These are phyloP conservation scores for Gryon sp. DNA, from an alignment of 1,140 invertebrate genomes.

Conservation along the genomic window DNA sequence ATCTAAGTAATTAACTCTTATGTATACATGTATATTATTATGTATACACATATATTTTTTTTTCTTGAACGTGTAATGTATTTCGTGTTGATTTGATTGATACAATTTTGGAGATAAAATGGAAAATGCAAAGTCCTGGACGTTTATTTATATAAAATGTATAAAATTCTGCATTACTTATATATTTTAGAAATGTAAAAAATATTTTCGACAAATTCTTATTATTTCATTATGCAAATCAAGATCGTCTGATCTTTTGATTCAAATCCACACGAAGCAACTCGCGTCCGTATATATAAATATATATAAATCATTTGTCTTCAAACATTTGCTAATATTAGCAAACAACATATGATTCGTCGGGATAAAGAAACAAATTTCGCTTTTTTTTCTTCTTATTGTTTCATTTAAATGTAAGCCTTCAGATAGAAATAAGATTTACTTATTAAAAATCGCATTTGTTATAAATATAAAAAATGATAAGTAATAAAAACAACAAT, in stretches of 20 bases:
- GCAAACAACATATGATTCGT: slow-evolving; percentile 35
- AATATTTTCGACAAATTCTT: neutral
- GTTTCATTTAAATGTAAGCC: slow-evolving; percentile 29
- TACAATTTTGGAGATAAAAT: neutral
- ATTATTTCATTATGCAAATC: neutral
- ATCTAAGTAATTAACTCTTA: slow-evolving; percentile 64
- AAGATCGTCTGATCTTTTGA: slow-evolving; percentile 2
- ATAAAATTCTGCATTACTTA: slow-evolving; percentile 16
- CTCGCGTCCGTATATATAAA: slow-evolving; percentile 30
- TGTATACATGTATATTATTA: slow-evolving; percentile 39
- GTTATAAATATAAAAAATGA: neutral
- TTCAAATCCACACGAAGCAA: slow-evolving; percentile 39
- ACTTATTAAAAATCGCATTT: slow-evolving; percentile 1
- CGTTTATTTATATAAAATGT: slow-evolving; percentile 21
- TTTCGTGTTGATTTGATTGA: slow-evolving; percentile 36
- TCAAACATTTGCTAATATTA: slow-evolving; percentile 31
- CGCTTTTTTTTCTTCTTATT: slow-evolving; percentile 13
- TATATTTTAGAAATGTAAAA: slow-evolving; percentile 29
- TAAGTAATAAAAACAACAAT: no score
- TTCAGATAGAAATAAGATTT: slow-evolving; percentile 42
- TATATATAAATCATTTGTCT: slow-evolving; percentile 51
- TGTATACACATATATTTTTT: slow-evolving; percentile 43
- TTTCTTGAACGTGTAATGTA: slow-evolving; percentile 22
- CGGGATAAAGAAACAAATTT: slow-evolving; percentile 14
- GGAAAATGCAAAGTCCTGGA: slow-evolving; percentile 8